A percentile compares a stretch with the other conserved stretches of the same genome.
Conservation (phyloP, 2,888 invertebrate genomes). For the Steinernema carpocapsae region DNA sequence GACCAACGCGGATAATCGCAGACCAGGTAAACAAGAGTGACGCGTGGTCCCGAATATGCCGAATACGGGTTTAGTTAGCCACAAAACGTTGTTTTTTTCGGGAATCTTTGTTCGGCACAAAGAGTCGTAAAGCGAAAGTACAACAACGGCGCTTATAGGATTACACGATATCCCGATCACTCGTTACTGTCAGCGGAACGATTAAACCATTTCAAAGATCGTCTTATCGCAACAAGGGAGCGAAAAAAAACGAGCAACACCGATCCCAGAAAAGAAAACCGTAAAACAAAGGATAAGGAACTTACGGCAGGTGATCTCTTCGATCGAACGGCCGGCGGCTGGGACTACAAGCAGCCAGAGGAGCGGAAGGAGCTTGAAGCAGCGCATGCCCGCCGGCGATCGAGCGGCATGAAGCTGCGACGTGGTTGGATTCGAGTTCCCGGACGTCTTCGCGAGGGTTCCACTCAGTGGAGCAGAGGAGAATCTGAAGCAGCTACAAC, state of each 20-base stretch:
- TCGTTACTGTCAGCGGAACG: no score
- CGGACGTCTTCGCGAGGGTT: slow-evolving; percentile 12
- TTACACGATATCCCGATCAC: no score
- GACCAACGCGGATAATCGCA: background rate
- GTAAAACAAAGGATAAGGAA: background rate
- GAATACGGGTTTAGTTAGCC: no score
- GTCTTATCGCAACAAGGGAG: background rate
- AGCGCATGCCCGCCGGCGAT: slow-evolving; percentile 35
- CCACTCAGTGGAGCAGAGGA: background rate
- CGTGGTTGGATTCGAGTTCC: background rate
- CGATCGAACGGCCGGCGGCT: background rate
- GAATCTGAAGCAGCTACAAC: slow-evolving; percentile 22
- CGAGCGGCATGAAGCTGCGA: slow-evolving; percentile 27
- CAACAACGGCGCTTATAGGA: no score
- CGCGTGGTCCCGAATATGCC: no score
- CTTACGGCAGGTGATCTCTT: slow-evolving; percentile 6
- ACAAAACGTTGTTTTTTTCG: no score
- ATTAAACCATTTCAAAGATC: no score
- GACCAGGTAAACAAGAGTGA: background rate
- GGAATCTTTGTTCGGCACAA: no score
- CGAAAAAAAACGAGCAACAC: background rate
- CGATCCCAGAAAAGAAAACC: background rate
- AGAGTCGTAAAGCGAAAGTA: no score
- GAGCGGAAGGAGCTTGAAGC: slow-evolving; percentile 2
- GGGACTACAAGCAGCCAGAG: background rate